Percentiles rank a stretch among this genome's conserved stretches.
phyloP scores from a whole-genome alignment of 1,140 invertebrate genomes.

The Heliconius melpomene region DNA sequence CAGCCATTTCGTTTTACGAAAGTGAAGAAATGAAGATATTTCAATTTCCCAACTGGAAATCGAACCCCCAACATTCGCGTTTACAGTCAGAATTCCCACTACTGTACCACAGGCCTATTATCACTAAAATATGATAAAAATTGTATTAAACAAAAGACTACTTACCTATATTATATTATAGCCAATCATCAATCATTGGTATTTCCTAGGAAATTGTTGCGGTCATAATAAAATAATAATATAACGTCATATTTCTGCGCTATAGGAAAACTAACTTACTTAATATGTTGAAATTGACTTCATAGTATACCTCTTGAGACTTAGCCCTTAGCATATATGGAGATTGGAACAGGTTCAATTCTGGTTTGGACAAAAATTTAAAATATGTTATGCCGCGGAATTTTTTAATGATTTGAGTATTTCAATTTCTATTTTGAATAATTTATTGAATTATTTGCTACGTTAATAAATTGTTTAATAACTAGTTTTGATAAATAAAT shows the following conservation, averaged over 20 bases:
- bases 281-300: neutral
- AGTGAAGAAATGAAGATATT: no score
- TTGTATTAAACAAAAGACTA: neutral
- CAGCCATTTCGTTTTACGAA: no score
- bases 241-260: neutral
- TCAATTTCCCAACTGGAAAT: no score
- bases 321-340: neutral
- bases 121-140: no score
- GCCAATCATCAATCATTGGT: neutral
- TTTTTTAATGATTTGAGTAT: neutral
- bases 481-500: no score
- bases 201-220: slow-evolving; percentile 14
- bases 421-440: no score
- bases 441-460: neutral
- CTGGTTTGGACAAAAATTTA: neutral
- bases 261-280: neutral
- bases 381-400: neutral
- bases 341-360: neutral
- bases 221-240: slow-evolving; percentile 8
- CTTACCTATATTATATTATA: neutral
- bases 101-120: no score
- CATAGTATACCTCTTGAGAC: neutral
- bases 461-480: neutral
- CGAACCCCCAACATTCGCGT: no score
- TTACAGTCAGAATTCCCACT: no score